phyloP scores from a whole-genome alignment of 2,888 invertebrate genomes.

The Gerris lacustris region DNA sequence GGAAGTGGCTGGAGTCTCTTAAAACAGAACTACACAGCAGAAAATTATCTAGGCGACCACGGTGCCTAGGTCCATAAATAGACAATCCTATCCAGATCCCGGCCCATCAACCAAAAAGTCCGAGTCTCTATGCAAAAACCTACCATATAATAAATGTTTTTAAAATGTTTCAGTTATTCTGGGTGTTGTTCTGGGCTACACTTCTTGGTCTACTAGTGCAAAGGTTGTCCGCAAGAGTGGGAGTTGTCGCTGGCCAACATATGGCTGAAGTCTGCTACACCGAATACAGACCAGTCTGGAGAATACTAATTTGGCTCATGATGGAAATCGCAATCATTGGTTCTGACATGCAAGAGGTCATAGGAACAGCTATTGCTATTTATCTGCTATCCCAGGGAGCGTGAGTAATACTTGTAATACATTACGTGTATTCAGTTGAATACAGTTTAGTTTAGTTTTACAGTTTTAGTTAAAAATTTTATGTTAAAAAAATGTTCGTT shows the following conservation, averaged over 20 bases:
- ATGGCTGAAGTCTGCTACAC: constrained; percentile 66
- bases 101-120: too few species aligned
- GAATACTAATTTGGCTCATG: constrained; percentile 74
- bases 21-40: too few species aligned
- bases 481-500: background rate
- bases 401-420: constrained; percentile 41
- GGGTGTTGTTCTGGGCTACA: constrained; percentile 72
- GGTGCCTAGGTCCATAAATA: too few species aligned
- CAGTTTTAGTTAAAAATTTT: background rate
- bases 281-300: constrained; percentile 52
- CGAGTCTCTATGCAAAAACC: too few species aligned
- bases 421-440: too few species aligned
- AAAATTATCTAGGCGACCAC: too few species aligned
- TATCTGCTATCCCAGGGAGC: constrained; percentile 62
- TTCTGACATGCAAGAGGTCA: constrained; percentile 84
- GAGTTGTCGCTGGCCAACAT: constrained; percentile 72
- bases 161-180: constrained; percentile 48
- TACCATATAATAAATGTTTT: too few species aligned
- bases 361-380: constrained; percentile 78
- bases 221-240: constrained; percentile 57
- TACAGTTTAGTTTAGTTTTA: too few species aligned
- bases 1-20: too few species aligned
- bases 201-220: constrained; percentile 73
- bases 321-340: constrained; percentile 83
- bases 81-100: too few species aligned